Evolutionary conservation across 1,140 invertebrate species (phyloP).

Genomic region (Limonius californicus): DNA sequence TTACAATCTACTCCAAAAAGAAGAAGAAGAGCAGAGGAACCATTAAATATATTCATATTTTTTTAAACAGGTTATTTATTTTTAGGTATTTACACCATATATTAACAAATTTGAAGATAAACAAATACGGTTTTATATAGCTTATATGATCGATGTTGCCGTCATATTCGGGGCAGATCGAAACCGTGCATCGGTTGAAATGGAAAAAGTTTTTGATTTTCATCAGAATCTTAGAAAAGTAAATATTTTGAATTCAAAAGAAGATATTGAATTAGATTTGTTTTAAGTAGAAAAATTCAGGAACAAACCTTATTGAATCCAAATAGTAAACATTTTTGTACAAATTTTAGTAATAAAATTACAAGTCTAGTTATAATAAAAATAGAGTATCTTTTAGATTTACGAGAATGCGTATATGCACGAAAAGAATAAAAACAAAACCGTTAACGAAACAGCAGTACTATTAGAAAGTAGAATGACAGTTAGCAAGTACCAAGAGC

Average conservation of each 20-base stretch:
- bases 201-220: constrained; percentile 18
- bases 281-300: too few relatives aligned
- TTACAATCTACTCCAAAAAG: too few relatives aligned
- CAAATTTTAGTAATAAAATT: too few relatives aligned
- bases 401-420: too few relatives aligned
- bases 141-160: constrained; percentile 15
- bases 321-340: too few relatives aligned
- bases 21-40: too few relatives aligned
- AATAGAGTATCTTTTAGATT: too few relatives aligned
- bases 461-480: neutral
- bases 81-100: neutral
- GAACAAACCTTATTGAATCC: too few relatives aligned
- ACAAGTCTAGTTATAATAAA: too few relatives aligned
- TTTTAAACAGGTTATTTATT: too few relatives aligned
- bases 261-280: too few relatives aligned
- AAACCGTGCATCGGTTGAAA: constrained; percentile 13
- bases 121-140: neutral
- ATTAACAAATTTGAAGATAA: constrained; percentile 13
- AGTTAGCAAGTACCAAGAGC: neutral
- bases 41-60: too few relatives aligned
- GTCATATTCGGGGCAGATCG: constrained; percentile 15
- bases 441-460: neutral
- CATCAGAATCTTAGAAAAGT: constrained; percentile 14
- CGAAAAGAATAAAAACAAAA: neutral
- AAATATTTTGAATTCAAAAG: neutral